A percentile compares a stretch with the other conserved stretches of the same genome.
phyloP scores from a whole-genome alignment of 1,140 invertebrate species.

The Drosophila truncata region DNA sequence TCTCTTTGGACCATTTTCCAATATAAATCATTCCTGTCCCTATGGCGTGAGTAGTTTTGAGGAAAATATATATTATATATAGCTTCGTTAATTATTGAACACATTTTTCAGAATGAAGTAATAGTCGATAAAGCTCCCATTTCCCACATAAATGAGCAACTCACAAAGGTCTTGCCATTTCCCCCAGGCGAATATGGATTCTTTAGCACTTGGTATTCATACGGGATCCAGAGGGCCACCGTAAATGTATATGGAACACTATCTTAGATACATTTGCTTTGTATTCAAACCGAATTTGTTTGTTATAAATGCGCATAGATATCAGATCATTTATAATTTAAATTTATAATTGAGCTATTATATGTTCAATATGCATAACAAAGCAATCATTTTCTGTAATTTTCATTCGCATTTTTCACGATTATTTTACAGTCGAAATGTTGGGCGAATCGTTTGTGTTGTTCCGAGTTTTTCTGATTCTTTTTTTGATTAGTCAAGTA shows the following conservation, averaged over 20 bases:
- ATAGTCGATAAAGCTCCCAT: neutral
- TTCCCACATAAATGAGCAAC: neutral
- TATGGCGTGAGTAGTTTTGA: neutral
- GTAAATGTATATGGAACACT: slow-evolving; percentile 4
- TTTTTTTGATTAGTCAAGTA: neutral
- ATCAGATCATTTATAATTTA: neutral
- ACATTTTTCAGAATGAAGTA: neutral
- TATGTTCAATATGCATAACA: neutral
- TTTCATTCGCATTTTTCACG: neutral
- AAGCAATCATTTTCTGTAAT: neutral
- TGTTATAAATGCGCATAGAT: neutral
- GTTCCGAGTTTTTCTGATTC: neutral
- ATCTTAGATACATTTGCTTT: neutral
- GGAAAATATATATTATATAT: neutral
- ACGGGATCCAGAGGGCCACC: neutral
- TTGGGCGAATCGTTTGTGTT: neutral
- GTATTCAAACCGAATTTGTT: neutral
- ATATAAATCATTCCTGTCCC: slow-evolving; percentile 8
- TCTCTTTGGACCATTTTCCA: slow-evolving; percentile 1
- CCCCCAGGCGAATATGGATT: slow-evolving; percentile 6
- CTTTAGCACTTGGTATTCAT: slow-evolving; percentile 1
- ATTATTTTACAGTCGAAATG: neutral
- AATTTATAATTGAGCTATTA: neutral
- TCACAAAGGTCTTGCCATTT: neutral
- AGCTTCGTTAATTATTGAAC: neutral